Evolutionary conservation across 1,140 invertebrate species (phyloP), one percentile per base, ranked within the genome.

Genomic region (Euura lappo): DNA sequence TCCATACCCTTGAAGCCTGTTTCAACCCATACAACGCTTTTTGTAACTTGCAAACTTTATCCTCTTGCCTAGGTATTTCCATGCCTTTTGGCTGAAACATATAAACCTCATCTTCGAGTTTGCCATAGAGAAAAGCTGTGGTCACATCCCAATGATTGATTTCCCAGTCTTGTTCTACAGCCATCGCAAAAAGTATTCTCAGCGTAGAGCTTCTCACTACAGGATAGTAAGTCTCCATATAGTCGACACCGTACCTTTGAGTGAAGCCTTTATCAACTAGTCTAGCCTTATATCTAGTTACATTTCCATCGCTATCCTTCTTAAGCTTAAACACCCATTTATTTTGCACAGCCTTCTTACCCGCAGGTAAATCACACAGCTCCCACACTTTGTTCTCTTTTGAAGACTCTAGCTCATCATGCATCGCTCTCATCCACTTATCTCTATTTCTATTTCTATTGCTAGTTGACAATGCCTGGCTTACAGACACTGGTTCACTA

Each of bases 191-290:
- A 11, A 84, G 68, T 8, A 80, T 64, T 60, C 80, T 68, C 6
- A 83, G 66, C 3, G 74, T 72, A 13, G 13, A 44, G 6, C 72
- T 51, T 43, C 71, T 65, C 4, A 73, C 71, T 42, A 75, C 76
- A 65, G 73, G 71, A 43, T 81, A 78, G 78, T 85, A 88, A 10
- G 77, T 81, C 66, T 86, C 82, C 11, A 76, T 60, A 73, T 83
- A 88, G 75, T 86, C 81, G 60, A 77, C 70, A 45, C 83, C 84
- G 64, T 72, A 44, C 71, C 76, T 78, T 77, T 86, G 84, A n/a
- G 68, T 72, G 80, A 79, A 89, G 4, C 88, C 87, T 74, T 86
- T 85, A 7, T 85, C 84, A 3, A 89, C 86, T 42, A 89, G 75
- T 71, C 87, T 75, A 28, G 88, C 88, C 76, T 87, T 86, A 69